Conservation (phyloP, 2,113 vertebrate species). For the Delphinus delphis region DNA sequence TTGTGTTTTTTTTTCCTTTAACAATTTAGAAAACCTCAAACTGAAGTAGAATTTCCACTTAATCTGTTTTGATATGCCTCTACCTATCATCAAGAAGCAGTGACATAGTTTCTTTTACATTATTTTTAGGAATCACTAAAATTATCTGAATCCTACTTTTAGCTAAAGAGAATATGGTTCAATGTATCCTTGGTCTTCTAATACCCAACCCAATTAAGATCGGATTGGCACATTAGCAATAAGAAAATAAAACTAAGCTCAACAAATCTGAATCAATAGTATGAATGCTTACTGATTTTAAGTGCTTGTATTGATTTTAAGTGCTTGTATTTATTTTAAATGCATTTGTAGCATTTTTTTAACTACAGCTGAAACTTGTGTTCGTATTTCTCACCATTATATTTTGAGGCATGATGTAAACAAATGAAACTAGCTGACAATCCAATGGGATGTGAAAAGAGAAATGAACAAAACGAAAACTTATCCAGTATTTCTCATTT, state of each 20-base stretch:
- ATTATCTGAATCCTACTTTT: background rate
- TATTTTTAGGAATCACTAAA: background rate
- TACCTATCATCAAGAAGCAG: background rate
- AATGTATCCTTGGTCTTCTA: constrained; percentile 23
- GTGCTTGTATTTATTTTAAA: background rate
- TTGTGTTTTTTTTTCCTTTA: background rate
- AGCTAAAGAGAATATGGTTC: background rate
- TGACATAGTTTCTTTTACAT: background rate
- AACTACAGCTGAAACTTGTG: background rate
- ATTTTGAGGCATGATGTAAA: constrained; percentile 25
- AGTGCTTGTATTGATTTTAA: background rate
- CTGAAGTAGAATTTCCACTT: background rate
- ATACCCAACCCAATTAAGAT: background rate
- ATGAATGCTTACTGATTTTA: background rate
- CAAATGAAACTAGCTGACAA: background rate
- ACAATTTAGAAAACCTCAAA: background rate
- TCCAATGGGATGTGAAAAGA: background rate
- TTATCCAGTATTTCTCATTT: background rate
- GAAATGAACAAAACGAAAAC: background rate
- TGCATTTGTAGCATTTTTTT: background rate
- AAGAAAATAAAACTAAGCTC: background rate
- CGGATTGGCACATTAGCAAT: background rate
- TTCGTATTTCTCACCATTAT: background rate
- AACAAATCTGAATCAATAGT: background rate
- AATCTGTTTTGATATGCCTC: background rate